Evolutionary conservation across 2,113 vertebrate species (phyloP).

Genomic region (Podocnemis expansa): DNA sequence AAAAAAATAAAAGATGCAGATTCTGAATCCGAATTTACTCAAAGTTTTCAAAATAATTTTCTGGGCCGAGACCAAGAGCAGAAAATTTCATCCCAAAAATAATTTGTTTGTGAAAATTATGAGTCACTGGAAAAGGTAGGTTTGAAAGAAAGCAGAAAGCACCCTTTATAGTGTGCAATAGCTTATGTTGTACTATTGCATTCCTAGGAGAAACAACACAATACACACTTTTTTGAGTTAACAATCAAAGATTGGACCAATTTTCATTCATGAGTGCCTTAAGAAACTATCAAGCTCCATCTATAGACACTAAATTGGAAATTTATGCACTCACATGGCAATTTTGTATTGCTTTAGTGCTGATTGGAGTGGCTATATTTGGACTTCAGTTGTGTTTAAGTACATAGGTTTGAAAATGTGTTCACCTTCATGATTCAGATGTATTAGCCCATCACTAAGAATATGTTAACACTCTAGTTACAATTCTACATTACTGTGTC

Average conservation of each 20-base stretch:
- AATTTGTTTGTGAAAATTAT: not conserved
- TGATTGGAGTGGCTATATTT: not conserved
- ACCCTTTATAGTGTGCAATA: not conserved
- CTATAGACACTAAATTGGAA: not conserved
- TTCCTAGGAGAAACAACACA: not conserved
- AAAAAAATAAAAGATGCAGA: not conserved
- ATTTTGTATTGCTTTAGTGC: not conserved
- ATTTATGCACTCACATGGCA: not conserved
- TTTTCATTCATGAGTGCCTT: fast-evolving
- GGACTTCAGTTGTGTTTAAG: not conserved
- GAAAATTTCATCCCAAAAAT: not conserved
- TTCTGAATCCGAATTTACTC: not conserved
- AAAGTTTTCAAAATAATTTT: not conserved
- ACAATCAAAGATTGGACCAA: not conserved
- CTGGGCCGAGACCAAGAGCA: not conserved
- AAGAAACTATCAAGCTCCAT: not conserved
- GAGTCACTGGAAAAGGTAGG: not conserved
- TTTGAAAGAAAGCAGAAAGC: not conserved
- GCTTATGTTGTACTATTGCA: not conserved
- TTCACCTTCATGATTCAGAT: not conserved
- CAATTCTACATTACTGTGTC: not conserved
- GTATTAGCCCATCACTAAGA: not conserved
- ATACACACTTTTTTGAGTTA: not conserved
- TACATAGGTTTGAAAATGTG: not conserved
- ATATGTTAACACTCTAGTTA: not conserved